phyloP scores from a whole-genome alignment of 2,797 vertebrate species.

The Agapornis canus region DNA sequence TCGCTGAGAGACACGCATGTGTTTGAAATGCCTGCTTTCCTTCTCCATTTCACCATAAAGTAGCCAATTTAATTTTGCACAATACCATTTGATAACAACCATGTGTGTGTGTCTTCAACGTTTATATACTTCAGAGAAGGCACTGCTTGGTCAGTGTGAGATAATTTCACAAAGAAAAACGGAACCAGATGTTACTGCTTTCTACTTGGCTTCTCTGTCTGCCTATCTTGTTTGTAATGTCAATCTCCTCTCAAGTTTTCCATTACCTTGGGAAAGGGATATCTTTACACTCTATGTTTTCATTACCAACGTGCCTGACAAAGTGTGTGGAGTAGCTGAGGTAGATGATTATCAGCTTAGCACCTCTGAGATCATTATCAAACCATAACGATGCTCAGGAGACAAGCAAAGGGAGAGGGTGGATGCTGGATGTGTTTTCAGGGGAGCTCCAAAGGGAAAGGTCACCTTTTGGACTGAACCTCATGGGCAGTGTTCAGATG shows the following conservation, averaged over 20 bases:
- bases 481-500: accelerated
- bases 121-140: constrained; percentile 80
- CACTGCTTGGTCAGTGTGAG: constrained; percentile 81
- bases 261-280: constrained; percentile 62
- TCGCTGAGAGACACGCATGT: constrained; percentile 72
- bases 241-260: constrained; percentile 60
- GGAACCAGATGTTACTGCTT: constrained; percentile 79
- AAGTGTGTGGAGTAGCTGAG: constrained; percentile 31
- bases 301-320: constrained; percentile 45
- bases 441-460: not conserved
- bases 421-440: not conserved
- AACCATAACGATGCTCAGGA: not conserved
- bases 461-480: not conserved
- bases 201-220: constrained; percentile 59
- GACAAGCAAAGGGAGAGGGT: not conserved
- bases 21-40: constrained; percentile 78
- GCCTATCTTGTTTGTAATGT: constrained; percentile 60
- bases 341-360: constrained; percentile 66
- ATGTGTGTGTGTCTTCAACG: constrained; percentile 79
- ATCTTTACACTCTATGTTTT: constrained; percentile 44
- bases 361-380: constrained; percentile 48
- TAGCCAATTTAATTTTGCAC: constrained; percentile 83
- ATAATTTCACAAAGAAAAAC: constrained; percentile 79
- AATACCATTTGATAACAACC: constrained; percentile 82
- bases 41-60: constrained; percentile 79